Percentiles rank a stretch among this genome's conserved stretches.
These are phyloP conservation scores for Bufotes viridis DNA, from an alignment of 2,797 vertebrate species.

Conservation along the genomic window DNA sequence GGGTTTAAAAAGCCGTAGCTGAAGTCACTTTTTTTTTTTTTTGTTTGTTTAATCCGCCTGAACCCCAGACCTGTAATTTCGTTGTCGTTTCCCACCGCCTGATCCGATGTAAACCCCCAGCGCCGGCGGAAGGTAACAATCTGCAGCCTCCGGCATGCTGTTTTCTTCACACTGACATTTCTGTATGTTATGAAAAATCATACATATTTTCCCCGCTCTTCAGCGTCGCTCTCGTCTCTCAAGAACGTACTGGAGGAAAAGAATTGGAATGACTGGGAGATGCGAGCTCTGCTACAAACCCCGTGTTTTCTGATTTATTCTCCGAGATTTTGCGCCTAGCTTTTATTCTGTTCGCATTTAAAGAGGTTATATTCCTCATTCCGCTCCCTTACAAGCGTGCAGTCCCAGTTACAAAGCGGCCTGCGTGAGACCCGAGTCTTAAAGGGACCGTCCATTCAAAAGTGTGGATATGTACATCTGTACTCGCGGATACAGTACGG, in stretches of 20 bases:
- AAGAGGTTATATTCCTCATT: conserved; percentile 17
- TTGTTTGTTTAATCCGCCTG: conserved; percentile 17
- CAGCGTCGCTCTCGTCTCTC: conserved; percentile 11
- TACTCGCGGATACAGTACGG: too few relatives aligned
- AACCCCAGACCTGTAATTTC: conserved; percentile 22
- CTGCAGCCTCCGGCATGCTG: conserved; percentile 2
- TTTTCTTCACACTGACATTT: conserved; percentile 50
- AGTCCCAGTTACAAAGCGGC: background rate
- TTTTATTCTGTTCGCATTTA: background rate
- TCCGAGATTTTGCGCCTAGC: background rate
- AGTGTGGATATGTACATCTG: too few relatives aligned
- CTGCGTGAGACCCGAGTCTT: background rate
- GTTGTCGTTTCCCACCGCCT: background rate
- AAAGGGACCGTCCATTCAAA: background rate
- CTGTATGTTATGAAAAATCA: conserved; percentile 45
- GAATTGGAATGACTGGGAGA: conserved; percentile 6
- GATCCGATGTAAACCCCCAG: background rate
- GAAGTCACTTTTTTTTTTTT: background rate
- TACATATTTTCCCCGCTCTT: conserved; percentile 36
- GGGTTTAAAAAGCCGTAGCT: background rate
- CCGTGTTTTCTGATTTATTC: conserved; percentile 26
- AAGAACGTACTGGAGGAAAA: background rate
- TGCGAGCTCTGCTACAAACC: background rate
- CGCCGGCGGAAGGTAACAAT: conserved; percentile 22
- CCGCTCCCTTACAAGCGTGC: background rate